A percentile compares a stretch with the other conserved stretches of the same genome.
Evolutionary conservation across 35 echinoderm and acorn worm species (phyloP).

Genomic region (Ophiothrix spiculata): DNA sequence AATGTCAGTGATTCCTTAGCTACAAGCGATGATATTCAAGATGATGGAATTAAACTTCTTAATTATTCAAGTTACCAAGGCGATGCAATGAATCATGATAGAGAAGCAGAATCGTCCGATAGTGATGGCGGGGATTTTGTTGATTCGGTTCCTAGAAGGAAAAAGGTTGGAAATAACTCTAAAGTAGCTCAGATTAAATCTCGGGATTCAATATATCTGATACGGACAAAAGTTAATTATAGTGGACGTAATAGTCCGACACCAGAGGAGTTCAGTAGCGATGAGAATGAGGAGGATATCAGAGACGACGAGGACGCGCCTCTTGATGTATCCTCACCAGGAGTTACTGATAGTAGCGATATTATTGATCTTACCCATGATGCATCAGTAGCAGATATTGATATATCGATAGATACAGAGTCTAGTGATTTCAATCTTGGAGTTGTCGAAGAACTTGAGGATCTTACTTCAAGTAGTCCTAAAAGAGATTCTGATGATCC

Average conservation of each 20-base stretch:
- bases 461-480: too few relatives aligned
- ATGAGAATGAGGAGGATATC: conserved; percentile 1
- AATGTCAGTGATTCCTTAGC: conserved; percentile 67
- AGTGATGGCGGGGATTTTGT: conserved; percentile 4
- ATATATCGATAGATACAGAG: background rate
- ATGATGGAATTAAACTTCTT: conserved; percentile 22
- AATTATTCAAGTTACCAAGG: conserved; percentile 22
- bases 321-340: background rate
- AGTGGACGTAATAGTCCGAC: conserved; percentile 8
- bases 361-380: conserved; percentile 1
- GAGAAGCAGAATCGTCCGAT: background rate
- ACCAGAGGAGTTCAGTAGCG: background rate
- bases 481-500: too few relatives aligned
- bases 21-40: conserved; percentile 16
- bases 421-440: background rate
- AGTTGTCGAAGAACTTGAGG: conserved; percentile 14
- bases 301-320: background rate
- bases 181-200: background rate
- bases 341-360: conserved; percentile 28
- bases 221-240: background rate
- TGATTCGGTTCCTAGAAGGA: background rate
- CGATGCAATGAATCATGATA: background rate
- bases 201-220: background rate
- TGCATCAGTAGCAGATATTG: conserved; percentile 1
- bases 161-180: background rate